Evolutionary conservation across 1,140 invertebrate genomes (phyloP), one percentile per base, ranked within the genome.

Genomic region (Matsumurasca onukii): DNA sequence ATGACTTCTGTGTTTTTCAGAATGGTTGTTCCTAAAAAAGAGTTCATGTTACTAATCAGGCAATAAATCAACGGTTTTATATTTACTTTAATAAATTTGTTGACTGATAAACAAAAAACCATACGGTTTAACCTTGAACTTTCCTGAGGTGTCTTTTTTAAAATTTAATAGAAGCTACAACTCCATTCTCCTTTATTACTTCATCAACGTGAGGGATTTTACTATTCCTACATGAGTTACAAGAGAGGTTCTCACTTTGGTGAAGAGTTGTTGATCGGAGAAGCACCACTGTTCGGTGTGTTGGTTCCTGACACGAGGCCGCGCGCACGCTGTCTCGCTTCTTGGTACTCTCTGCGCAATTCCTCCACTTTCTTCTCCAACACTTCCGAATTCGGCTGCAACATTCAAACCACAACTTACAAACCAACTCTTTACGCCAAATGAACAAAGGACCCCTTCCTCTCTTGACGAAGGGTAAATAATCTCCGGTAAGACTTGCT

Each of bases 361-460:
- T 90, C 86, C 48, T 92, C 90, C 0, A 94, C 88, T 29, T 86
- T 85, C 15, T 86, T 87, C 72, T 94, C 92, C 52, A 95, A 77
- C 34, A 86, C 82, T 70, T 94, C 91, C 3, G 86, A 81, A 76
- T 90, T 87, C n/a, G 87, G 85, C 86, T 89, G 74, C 22, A 83
- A 80, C 68, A 69, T 9, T 31, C 22, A 65, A 9, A 39, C 31
- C 5, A 9, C n/a, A 13, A 15, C 12, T 63, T 17, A 13, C 15
- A 24, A 63, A 30, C 9, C 61, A 29, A 55, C 12, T n/a, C 9
- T 55, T 12, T 55, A 24, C 59, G 31, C n/a, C 3, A 62, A 62
- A 17, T 62, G 9, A 9, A 13, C 13, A 3, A 29, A 9, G 31
- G 13, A 62, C 24, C 9, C 13, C n/a, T n/a, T n/a, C n/a, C n/a